Evolutionary conservation across 2,797 vertebrate genomes (phyloP).

Genomic region (Bucorvus abyssinicus): DNA sequence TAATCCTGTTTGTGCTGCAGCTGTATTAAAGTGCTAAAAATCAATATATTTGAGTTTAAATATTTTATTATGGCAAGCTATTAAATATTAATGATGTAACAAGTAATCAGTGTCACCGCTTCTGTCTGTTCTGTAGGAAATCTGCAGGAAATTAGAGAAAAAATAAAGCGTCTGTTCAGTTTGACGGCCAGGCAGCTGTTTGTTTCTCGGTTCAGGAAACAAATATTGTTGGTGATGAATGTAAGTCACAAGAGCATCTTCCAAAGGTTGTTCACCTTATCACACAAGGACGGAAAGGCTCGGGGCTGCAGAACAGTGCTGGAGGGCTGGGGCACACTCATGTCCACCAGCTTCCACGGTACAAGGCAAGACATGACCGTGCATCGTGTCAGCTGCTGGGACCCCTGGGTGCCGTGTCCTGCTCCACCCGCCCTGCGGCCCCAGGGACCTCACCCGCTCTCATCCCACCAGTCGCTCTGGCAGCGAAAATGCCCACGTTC

Average conservation of each 20-base stretch:
- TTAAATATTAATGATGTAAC: constrained; percentile 77
- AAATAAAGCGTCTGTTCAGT: background rate
- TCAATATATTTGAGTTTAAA: constrained; percentile 78
- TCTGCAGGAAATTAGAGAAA: background rate
- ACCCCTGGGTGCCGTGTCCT: background rate
- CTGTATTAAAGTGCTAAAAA: constrained; percentile 68
- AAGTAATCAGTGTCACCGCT: constrained; percentile 55
- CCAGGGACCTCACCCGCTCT: background rate
- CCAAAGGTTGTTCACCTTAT: background rate
- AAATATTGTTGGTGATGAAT: background rate
- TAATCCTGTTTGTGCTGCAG: constrained; percentile 68
- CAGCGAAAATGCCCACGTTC: background rate
- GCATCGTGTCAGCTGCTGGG: background rate
- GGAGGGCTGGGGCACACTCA: rapidly evolving
- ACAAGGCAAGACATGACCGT: background rate
- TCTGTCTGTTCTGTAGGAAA: constrained; percentile 9
- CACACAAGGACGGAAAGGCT: rapidly evolving
- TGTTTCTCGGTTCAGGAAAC: constrained; percentile 10
- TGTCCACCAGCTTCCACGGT: rapidly evolving
- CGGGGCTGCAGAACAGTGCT: background rate
- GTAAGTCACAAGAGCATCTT: background rate
- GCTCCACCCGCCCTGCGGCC: background rate
- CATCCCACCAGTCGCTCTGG: background rate
- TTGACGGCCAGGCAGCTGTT: background rate
- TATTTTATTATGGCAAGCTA: constrained; percentile 75